Base-by-base conservation (phyloP, 2,113 vertebrate species). In the Gobiocypris rarus region DNA sequence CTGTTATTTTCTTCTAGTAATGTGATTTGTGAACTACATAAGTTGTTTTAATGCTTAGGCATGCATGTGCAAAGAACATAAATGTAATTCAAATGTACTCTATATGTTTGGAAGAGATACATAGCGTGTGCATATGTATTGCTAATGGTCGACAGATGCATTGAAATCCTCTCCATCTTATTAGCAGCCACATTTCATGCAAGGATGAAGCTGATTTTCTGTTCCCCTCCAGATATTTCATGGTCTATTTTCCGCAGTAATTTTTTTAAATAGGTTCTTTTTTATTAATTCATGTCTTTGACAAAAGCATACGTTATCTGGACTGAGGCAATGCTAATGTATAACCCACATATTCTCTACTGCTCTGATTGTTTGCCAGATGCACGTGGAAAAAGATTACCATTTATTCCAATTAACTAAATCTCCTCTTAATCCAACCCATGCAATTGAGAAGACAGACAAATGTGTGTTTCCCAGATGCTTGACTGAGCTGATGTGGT, bases 351-450 rank as follows among this genome's bases (percentile, higher is more conserved):
- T 84, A 69, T 77, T 15, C 61, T 65, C 75, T 10, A 10, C n/a
- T 22, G 50, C 74, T 58, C 58, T 63, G 54, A 61, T 28, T 67
- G 58, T 52, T 76, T 76, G 82, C 43, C 45, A 63, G 76, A 65
- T 71, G 50, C 52, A 73, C n/a, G 28, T 54, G 14, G 52, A 83
- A 85, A 82, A 82, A 75, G 14, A 69, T 61, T 71, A 26, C 54
- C 31, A 48, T 59, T 73, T 61, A 28, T 61, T 58, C 65, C 34
- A 50, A 77, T 86, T 77, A 77, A 77, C 41, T 43, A 52, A 83
- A 84, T 69, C 34, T 75, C 45, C 69, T 71, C 48, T 75, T 83
- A 86, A 83, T 84, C 56, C 75, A 81, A 17, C 48, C 71, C 59
- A 69, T 74, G 56, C 78, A 81, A 75, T 67, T 80, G 43, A 84